Evolutionary conservation across 1,140 invertebrate genomes (phyloP), one percentile per base, ranked within the genome.

Genomic region (Drosophila pallidifrons): DNA sequence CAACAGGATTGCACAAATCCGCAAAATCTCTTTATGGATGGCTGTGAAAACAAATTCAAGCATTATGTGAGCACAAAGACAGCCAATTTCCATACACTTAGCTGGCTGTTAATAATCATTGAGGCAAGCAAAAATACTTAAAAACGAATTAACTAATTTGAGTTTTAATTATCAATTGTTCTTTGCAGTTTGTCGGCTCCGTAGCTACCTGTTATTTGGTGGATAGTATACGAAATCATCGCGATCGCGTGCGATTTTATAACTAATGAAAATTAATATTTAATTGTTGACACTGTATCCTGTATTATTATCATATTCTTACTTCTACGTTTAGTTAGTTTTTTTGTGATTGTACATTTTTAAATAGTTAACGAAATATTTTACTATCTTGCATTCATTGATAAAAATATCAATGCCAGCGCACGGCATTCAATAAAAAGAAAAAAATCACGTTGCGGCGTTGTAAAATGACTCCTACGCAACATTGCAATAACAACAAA

Each of bases 171-270:
- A 47, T 69, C 35, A 15, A 25, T 67, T 30, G 15, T 1, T 16
- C 16, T 45, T 75, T 81, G 15, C 77, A 92, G 91, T 80, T 92
- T 65, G 70, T 77, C 25, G 87, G 79, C 51, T 92, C 91, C 6
- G 91, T 92, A 47, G 77, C 61, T 47, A 82, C 83, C 59, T 92
- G 91, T 65, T 85, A 91, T 57, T 66, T 92, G 68, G 79, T 83
- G 41, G 91, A 92, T 52, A 91, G 91, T 60, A 91, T 92, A 81
- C 77, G 91, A 72, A 92, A 92, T 72, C 83, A 91, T 67, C 79
- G 83, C 46, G 91, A 92, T 77, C 91, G 91, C 51, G 77, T 86
- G 67, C 73, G 91, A 49, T 92, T 91, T 72, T 92, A 86, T 82
- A 91, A 85, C 71, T 90, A 74, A 69, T 20, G 57, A 11, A 30